Evolutionary conservation across 35 echinoderm and acorn worm species (phyloP).

Genomic region (Apostichopus californicus): DNA sequence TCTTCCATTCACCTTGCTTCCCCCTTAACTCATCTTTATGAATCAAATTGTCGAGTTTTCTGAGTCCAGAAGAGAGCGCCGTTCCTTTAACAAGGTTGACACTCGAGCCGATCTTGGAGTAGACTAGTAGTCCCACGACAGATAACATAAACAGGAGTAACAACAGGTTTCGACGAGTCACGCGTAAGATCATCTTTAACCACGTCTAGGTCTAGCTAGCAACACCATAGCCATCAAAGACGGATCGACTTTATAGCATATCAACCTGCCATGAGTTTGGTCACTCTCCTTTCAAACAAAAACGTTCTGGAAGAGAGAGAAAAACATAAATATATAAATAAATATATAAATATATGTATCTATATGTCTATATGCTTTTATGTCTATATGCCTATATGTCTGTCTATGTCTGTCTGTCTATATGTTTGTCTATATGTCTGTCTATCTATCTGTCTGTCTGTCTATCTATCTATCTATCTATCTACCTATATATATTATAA

Average conservation of each 20-base stretch:
- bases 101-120: background rate
- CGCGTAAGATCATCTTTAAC: constrained; percentile 32
- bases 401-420: background rate
- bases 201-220: background rate
- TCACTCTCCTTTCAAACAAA: background rate
- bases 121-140: background rate
- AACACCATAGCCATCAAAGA: background rate
- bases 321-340: constrained; percentile 22
- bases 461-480: too few species aligned
- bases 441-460: too few species aligned
- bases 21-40: background rate
- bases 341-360: constrained; percentile 3
- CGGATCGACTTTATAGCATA: too few species aligned
- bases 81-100: background rate
- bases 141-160: constrained; percentile 2
- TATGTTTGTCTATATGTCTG: background rate
- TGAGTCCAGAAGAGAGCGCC: background rate
- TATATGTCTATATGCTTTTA: background rate
- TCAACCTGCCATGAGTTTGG: too few species aligned
- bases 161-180: constrained; percentile 35
- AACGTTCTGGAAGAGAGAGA: background rate
- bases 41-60: background rate
- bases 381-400: background rate
- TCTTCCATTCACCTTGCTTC: background rate
- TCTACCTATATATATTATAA: background rate